Percentiles rank a stretch among this genome's conserved stretches.
These are phyloP conservation scores for Philonicus albiceps DNA, from an alignment of 2,888 invertebrate genomes.

Conservation along the genomic window DNA sequence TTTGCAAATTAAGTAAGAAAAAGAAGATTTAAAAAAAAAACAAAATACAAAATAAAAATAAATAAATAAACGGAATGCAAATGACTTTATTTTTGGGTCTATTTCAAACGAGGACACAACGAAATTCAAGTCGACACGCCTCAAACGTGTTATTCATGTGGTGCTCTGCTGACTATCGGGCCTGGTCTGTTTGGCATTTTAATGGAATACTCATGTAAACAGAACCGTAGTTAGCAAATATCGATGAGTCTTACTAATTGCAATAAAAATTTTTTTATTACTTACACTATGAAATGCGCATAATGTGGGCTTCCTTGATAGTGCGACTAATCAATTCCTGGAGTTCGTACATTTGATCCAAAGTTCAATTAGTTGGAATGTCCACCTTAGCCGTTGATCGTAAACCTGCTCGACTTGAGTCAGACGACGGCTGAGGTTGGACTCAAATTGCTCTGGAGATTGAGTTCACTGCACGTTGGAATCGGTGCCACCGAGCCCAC, in stretches of 20 bases:
- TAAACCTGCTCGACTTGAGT: background rate
- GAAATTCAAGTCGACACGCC: background rate
- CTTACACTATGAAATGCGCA: background rate
- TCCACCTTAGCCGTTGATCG: background rate
- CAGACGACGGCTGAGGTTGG: background rate
- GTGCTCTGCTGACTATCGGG: background rate
- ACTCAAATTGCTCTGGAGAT: background rate
- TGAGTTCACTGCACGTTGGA: slow-evolving; percentile 20
- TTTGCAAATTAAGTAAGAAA: background rate
- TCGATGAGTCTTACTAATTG: background rate
- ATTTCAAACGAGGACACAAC: background rate
- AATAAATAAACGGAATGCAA: background rate
- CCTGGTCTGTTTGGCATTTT: background rate
- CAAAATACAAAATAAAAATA: too few species aligned
- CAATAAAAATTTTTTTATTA: background rate
- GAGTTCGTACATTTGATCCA: background rate
- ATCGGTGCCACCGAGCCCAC: background rate
- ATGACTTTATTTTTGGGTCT: background rate
- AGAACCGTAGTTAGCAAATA: background rate
- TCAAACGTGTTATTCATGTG: background rate
- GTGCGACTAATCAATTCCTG: background rate
- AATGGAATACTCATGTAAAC: background rate
- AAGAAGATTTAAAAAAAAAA: background rate
- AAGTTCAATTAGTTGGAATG: slow-evolving; percentile 12
- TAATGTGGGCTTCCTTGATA: background rate